Evolutionary conservation across 2,888 invertebrate genomes (phyloP).

Genomic region (Pandemis corylana): DNA sequence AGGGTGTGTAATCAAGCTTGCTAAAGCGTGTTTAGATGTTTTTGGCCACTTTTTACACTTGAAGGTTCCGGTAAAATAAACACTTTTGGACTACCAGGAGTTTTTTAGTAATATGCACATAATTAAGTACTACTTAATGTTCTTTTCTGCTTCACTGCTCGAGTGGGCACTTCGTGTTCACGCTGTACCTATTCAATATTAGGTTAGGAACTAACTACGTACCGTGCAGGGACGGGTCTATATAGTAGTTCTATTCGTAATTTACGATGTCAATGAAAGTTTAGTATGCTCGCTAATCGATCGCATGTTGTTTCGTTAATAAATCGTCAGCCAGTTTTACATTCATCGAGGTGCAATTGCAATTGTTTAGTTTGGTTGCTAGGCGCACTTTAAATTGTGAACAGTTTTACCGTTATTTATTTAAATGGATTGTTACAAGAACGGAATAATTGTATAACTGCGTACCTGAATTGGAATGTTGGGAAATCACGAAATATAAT

Average conservation of each 20-base stretch:
- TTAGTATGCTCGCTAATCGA: constrained; percentile 46
- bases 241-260: constrained; percentile 57
- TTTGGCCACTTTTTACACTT: no score
- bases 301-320: constrained; percentile 32
- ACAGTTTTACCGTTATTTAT: constrained; percentile 5
- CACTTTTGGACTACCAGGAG: neutral
- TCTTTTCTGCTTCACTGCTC: neutral
- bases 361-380: constrained; percentile 1
- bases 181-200: neutral
- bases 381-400: neutral
- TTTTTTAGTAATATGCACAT: neutral
- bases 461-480: neutral
- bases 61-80: no score
- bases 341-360: constrained; percentile 14
- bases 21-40: no score
- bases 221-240: constrained; percentile 58
- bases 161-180: neutral
- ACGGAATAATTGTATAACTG: neutral
- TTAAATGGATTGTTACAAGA: neutral
- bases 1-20: no score
- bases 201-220: neutral
- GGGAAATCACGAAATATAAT: neutral
- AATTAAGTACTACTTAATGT: neutral
- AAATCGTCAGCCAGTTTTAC: constrained; percentile 28
- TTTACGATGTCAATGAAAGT: constrained; percentile 64